These are phyloP conservation scores for Phalacrocorax brasilianus DNA, from an alignment of 2,113 vertebrate genomes.

Conservation along the genomic window DNA sequence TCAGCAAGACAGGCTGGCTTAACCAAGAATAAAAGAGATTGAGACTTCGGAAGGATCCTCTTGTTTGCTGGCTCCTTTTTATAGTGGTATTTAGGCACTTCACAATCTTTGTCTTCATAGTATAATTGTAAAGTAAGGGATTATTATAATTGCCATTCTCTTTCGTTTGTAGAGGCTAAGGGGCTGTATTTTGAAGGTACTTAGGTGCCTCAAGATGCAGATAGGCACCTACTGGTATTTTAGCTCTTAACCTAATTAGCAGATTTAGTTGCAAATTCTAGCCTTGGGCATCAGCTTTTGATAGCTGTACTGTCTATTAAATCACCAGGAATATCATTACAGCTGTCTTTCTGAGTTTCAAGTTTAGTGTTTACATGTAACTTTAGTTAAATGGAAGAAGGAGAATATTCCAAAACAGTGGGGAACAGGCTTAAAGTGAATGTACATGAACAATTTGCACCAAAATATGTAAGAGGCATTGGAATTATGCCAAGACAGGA, in stretches of 20 bases:
- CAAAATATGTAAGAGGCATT: neutral
- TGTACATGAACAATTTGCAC: neutral
- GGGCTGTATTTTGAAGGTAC: neutral
- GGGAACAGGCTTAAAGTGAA: neutral
- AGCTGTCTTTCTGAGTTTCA: neutral
- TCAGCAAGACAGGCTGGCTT: neutral
- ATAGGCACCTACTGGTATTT: slow-evolving; percentile 20
- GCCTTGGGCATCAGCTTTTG: slow-evolving; percentile 22
- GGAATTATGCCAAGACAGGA: neutral
- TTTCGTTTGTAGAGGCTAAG: neutral
- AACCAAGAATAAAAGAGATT: neutral
- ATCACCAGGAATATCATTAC: neutral
- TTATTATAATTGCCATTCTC: neutral
- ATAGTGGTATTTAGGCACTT: neutral
- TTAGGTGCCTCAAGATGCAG: neutral
- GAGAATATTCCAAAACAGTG: neutral
- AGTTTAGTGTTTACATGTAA: neutral
- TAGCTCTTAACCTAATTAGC: slow-evolving; percentile 26
- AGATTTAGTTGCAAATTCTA: slow-evolving; percentile 47
- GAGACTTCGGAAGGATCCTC: neutral
- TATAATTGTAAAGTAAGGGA: neutral
- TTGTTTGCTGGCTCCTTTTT: neutral
- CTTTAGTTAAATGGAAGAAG: neutral
- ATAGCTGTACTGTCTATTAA: neutral
- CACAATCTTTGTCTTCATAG: neutral